Conservation (phyloP, 2,888 invertebrate genomes). For the Notodonta ziczac region DNA sequence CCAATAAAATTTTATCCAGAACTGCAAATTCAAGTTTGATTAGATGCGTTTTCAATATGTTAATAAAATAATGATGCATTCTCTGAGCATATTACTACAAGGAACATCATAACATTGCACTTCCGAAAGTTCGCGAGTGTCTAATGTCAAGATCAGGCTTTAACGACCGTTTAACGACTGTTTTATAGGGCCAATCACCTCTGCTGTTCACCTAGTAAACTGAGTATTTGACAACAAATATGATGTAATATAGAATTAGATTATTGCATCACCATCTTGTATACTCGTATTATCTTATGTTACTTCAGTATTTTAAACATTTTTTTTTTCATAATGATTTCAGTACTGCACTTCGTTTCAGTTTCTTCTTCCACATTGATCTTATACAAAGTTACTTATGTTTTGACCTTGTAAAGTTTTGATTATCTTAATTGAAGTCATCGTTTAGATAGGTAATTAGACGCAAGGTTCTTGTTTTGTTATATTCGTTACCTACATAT, state of each 20-base stretch:
- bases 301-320: neutral
- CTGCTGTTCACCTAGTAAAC: slow-evolving; percentile 6
- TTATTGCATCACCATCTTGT: neutral
- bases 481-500: neutral
- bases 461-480: neutral
- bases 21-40: too few relatives aligned
- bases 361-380: too few relatives aligned
- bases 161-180: slow-evolving; percentile 29
- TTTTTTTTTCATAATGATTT: neutral
- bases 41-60: too few relatives aligned
- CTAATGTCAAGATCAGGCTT: slow-evolving; percentile 37
- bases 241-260: neutral
- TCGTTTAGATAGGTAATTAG: neutral
- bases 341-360: neutral
- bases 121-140: slow-evolving; percentile 12
- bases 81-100: too few relatives aligned
- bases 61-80: too few relatives aligned
- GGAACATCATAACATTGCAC: neutral
- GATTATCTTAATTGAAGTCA: too few relatives aligned
- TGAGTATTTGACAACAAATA: slow-evolving; percentile 1
- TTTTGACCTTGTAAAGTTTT: too few relatives aligned
- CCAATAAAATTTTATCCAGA: too few relatives aligned
- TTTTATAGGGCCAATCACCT: slow-evolving; percentile 37
- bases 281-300: neutral
- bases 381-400: too few relatives aligned